These are phyloP conservation scores for Ceuthmochares aereus DNA, from an alignment of 2,113 vertebrate species.

Conservation along the genomic window DNA sequence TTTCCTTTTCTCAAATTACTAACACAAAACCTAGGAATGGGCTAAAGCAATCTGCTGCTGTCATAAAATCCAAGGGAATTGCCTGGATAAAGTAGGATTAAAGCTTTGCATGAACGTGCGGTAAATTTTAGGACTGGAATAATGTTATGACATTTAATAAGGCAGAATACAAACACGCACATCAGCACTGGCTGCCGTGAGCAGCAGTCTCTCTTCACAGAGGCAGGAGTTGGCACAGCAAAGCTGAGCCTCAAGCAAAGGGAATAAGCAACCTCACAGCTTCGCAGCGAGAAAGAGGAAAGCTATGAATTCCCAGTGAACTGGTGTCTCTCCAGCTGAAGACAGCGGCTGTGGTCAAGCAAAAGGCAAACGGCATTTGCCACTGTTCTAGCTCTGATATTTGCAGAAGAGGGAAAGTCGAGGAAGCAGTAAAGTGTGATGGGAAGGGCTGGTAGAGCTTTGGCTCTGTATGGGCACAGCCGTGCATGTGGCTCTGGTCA, in stretches of 20 bases:
- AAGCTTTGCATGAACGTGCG: not conserved
- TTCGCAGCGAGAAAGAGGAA: not conserved
- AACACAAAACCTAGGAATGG: not conserved
- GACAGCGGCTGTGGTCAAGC: not conserved
- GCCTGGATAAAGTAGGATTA: not conserved
- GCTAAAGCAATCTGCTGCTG: not conserved
- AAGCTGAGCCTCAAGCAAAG: not conserved
- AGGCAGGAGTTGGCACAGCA: not conserved
- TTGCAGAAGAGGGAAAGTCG: not conserved
- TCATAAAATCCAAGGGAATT: not conserved
- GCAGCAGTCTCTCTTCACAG: not conserved
- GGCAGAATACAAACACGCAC: not conserved
- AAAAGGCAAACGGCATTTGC: not conserved
- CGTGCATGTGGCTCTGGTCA: not conserved
- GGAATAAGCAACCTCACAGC: not conserved
- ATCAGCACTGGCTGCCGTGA: not conserved
- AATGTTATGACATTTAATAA: not conserved
- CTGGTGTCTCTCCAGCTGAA: not conserved
- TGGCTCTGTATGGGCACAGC: not conserved
- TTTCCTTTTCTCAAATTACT: not conserved
- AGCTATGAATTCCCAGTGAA: not conserved
- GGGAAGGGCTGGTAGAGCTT: not conserved
- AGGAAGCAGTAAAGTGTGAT: not conserved
- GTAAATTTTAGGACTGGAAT: not conserved
- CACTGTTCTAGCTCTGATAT: not conserved